These are phyloP conservation scores for Plestiodon gilberti DNA, from an alignment of 2,113 vertebrate genomes.

Conservation along the genomic window DNA sequence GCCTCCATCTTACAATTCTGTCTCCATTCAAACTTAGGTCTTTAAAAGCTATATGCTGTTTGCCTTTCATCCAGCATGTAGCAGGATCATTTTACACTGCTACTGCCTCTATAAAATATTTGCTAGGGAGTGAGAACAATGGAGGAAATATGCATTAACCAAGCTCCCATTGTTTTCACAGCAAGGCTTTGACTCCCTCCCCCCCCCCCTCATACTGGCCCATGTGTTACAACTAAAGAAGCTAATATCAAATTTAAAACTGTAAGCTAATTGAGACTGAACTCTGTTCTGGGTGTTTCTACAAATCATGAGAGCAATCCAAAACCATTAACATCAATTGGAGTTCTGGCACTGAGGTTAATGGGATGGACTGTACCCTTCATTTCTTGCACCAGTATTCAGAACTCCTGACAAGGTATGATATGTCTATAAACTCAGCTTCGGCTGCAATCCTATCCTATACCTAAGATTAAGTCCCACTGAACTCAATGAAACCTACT, in stretches of 20 bases:
- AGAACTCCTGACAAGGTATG: too few relatives aligned
- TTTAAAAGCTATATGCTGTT: slow-evolving; percentile 54
- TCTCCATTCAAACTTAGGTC: slow-evolving; percentile 50
- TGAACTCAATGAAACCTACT: too few relatives aligned
- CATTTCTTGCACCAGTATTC: not conserved
- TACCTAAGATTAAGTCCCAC: too few relatives aligned
- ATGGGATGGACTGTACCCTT: too few relatives aligned
- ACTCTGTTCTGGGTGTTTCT: not conserved
- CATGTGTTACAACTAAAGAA: not conserved
- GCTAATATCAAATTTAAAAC: slow-evolving; percentile 33
- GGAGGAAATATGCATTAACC: not conserved
- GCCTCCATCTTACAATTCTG: slow-evolving; percentile 56
- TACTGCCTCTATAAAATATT: slow-evolving; percentile 66
- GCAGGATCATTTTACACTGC: slow-evolving; percentile 60
- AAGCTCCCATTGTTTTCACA: slow-evolving; percentile 27
- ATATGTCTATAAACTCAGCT: not conserved
- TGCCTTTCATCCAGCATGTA: slow-evolving; percentile 66
- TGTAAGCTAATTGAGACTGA: accelerated
- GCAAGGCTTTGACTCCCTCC: not conserved
- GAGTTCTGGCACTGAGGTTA: not conserved
- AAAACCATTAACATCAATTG: not conserved
- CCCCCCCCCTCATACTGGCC: not conserved
- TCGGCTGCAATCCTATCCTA: too few relatives aligned
- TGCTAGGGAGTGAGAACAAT: slow-evolving; percentile 44
- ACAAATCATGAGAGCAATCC: too few relatives aligned